Evolutionary conservation across 2,113 vertebrate genomes (phyloP).

Genomic region (Eptesicus fuscus): DNA sequence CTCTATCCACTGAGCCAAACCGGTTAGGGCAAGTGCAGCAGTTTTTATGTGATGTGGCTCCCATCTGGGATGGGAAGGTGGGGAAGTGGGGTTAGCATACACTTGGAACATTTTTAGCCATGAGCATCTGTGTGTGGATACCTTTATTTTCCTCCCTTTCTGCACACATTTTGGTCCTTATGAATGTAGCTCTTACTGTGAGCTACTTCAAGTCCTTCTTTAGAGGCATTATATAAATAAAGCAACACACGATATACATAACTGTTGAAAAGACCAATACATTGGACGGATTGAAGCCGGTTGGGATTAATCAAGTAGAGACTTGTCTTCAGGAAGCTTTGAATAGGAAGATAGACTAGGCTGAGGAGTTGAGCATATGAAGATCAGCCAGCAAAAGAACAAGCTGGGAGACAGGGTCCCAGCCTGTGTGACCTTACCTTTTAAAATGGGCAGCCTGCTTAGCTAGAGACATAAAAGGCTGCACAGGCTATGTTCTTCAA

Average conservation of each 20-base stretch:
- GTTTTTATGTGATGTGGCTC: accelerated
- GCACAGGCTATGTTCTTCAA: background rate
- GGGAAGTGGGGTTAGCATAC: background rate
- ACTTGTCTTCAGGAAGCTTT: background rate
- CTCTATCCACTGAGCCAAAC: too few species aligned
- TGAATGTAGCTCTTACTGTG: background rate
- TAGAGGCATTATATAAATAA: background rate
- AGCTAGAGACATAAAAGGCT: background rate
- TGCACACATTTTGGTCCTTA: background rate
- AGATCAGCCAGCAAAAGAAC: background rate
- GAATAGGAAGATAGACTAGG: background rate
- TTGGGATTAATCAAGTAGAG: background rate
- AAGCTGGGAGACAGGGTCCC: background rate
- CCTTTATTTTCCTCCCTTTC: background rate
- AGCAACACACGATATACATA: background rate
- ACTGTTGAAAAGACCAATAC: background rate
- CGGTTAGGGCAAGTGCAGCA: too few species aligned
- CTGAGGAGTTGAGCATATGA: background rate
- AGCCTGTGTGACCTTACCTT: background rate
- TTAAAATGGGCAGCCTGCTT: background rate
- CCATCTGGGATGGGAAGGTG: background rate
- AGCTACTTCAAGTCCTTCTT: background rate
- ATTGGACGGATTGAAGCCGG: background rate
- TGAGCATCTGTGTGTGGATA: accelerated
- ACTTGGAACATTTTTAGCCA: background rate